Conservation (phyloP, 2,113 vertebrate genomes). For the Pseudois nayaur region DNA sequence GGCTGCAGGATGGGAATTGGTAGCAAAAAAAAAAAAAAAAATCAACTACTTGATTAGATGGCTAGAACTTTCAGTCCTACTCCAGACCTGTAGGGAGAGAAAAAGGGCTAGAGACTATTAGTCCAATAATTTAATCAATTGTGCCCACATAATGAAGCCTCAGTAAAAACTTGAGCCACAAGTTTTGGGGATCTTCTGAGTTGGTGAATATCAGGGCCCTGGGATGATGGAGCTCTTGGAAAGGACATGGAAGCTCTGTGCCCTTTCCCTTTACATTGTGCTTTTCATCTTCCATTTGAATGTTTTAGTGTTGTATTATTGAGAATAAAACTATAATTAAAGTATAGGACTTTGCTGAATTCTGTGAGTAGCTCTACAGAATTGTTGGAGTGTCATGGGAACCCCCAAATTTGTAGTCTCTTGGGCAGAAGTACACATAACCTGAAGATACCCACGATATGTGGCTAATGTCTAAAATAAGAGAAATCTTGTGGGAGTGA, state of each 20-base stretch:
- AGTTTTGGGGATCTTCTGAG: neutral
- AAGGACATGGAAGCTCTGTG: neutral
- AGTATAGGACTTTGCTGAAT: neutral
- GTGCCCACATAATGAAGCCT: neutral
- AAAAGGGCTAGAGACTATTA: neutral
- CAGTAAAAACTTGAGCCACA: neutral
- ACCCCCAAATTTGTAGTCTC: neutral
- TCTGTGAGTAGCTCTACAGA: neutral
- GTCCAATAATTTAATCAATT: neutral
- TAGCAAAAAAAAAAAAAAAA: neutral
- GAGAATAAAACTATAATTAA: neutral
- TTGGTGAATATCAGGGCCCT: neutral
- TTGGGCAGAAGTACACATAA: neutral
- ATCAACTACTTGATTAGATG: neutral
- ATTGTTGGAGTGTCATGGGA: neutral
- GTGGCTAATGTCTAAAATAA: neutral
- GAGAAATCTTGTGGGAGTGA: neutral
- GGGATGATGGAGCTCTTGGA: neutral
- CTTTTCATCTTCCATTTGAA: neutral
- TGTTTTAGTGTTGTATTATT: neutral
- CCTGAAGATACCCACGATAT: neutral
- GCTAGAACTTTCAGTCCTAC: neutral
- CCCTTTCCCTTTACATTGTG: rapidly evolving
- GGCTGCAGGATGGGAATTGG: neutral
- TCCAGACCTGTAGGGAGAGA: neutral